Percentiles rank a stretch among this genome's conserved stretches.
Evolutionary conservation across 1,140 invertebrate species (phyloP).

Genomic region (Babylonia areolata): DNA sequence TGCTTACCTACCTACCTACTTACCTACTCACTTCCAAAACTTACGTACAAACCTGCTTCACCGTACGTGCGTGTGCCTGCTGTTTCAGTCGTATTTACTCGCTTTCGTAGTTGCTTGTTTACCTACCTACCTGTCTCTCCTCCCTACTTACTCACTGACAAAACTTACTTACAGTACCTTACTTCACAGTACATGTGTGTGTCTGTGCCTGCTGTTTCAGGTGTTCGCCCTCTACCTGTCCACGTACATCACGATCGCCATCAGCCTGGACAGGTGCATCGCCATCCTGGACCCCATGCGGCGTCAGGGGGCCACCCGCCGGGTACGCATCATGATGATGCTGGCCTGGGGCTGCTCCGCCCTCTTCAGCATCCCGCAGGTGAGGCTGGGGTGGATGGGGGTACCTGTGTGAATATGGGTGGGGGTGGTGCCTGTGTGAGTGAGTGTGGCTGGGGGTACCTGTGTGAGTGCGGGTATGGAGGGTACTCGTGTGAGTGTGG

Average conservation of each 20-base stretch:
- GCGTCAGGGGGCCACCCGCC: slow-evolving; percentile 82
- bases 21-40: too few relatives aligned
- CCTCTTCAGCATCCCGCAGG: slow-evolving; percentile 87
- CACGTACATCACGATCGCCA: slow-evolving; percentile 88
- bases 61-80: too few relatives aligned
- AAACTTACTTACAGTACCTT: neutral
- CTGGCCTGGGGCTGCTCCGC: slow-evolving; percentile 84
- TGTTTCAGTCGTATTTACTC: too few relatives aligned
- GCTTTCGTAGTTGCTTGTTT: neutral
- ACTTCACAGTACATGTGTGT: neutral
- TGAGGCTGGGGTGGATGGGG: slow-evolving; percentile 76
- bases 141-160: neutral
- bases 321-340: slow-evolving; percentile 75
- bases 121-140: neutral
- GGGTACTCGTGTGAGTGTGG: neutral
- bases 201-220: neutral
- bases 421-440: neutral
- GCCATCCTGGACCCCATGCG: slow-evolving; percentile 89
- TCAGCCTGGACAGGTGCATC: slow-evolving; percentile 86
- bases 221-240: slow-evolving; percentile 81
- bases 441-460: neutral
- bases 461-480: neutral
- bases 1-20: too few relatives aligned
- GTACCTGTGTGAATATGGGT: neutral
- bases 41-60: too few relatives aligned